Evolutionary conservation across 2,888 invertebrate species (phyloP).

Genomic region (Ophion obscuratus): DNA sequence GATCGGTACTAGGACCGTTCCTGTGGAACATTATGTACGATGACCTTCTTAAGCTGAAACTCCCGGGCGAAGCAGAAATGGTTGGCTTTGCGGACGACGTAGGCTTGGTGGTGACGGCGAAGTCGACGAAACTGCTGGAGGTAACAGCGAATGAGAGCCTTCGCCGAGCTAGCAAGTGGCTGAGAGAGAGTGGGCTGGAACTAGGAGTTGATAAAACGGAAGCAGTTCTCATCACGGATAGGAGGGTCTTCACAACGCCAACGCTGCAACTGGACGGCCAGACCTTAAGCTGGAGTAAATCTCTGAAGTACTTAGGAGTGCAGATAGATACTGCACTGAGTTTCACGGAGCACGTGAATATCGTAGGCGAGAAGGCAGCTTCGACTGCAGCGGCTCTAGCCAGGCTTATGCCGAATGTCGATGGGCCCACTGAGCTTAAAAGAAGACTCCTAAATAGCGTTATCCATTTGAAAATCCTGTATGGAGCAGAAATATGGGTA

Average conservation of each 20-base stretch:
- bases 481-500: constrained; percentile 60
- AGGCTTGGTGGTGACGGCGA: constrained; percentile 12
- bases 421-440: constrained; percentile 44
- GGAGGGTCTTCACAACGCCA: constrained; percentile 14
- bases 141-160: constrained; percentile 17
- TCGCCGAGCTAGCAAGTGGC: constrained; percentile 12
- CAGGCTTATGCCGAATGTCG: constrained; percentile 64
- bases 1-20: constrained; percentile 40
- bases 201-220: too few species aligned
- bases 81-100: constrained; percentile 1
- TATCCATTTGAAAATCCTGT: constrained; percentile 56
- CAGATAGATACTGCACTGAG: constrained; percentile 15
- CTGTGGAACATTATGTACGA: constrained; percentile 33
- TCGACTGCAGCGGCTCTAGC: constrained; percentile 43
- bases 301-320: constrained; percentile 38
- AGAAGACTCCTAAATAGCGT: constrained; percentile 56
- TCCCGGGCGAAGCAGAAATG: too few species aligned
- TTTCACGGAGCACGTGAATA: constrained; percentile 3
- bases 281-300: neutral
- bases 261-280: constrained; percentile 18
- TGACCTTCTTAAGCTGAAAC: constrained; percentile 15
- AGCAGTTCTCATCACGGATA: constrained; percentile 5
- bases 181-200: neutral
- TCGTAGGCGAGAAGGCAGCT: constrained; percentile 26
- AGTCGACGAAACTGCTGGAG: neutral